A percentile compares a stretch with the other conserved stretches of the same genome.
Conservation (phyloP, 2,888 invertebrate species). For the Andricus quercusramuli region DNA sequence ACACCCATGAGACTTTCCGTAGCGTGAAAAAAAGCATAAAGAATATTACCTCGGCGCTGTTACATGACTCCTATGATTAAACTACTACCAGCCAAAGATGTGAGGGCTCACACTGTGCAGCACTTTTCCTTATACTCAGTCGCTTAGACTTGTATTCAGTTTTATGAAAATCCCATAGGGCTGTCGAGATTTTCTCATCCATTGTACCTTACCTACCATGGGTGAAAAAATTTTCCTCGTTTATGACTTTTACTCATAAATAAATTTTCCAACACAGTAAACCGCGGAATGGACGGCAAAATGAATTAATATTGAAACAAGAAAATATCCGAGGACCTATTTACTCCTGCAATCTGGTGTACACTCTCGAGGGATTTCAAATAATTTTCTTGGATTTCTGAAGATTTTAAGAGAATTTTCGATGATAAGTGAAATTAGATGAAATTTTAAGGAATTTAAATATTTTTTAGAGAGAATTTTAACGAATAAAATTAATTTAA, state of each 20-base stretch:
- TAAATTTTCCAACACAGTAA: neutral
- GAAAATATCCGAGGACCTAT: too few species aligned
- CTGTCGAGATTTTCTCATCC: neutral
- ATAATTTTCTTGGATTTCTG: too few species aligned
- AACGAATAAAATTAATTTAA: too few species aligned
- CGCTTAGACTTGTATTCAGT: neutral
- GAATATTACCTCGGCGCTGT: neutral
- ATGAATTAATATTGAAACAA: too few species aligned
- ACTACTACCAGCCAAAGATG: neutral
- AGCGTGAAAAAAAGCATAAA: neutral
- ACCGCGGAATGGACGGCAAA: too few species aligned
- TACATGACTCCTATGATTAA: conserved; percentile 5
- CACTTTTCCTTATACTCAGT: neutral
- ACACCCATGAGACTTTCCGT: conserved; percentile 55
- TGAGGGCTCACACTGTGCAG: neutral
- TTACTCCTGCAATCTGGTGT: too few species aligned
- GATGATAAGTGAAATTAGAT: too few species aligned
- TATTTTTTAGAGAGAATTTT: too few species aligned
- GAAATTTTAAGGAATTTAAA: too few species aligned
- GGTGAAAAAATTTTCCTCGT: neutral
- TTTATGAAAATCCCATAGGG: neutral
- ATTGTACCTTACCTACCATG: conserved; percentile 36
- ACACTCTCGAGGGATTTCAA: too few species aligned
- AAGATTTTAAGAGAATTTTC: too few species aligned
- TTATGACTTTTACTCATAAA: neutral